Evolutionary conservation across 2,113 vertebrate species (phyloP), one percentile per base, ranked within the genome.

Genomic region (Toxotes jaculatrix): DNA sequence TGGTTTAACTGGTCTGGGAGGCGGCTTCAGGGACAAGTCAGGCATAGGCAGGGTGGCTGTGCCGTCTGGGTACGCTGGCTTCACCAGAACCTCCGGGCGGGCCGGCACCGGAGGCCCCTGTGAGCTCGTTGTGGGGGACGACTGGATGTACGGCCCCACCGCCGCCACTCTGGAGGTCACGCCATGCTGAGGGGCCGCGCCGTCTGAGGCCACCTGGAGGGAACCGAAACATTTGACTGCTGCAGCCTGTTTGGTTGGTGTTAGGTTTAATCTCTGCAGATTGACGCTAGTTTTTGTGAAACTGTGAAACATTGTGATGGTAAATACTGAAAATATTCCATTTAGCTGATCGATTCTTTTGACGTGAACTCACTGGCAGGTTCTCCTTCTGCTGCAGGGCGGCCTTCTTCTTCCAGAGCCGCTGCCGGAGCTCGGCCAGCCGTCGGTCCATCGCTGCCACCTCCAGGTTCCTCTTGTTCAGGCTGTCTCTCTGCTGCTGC

Each of bases 331-430:
- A 27, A 27, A 27, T 27, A 27, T 27, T 27, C 27, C 27, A 27
- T 27, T 27, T 27, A 27, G 27, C 27, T 27, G 7, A 43, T 4
- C 17, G 45, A 49, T 19, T 49, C 45, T 49, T 45, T 14, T 16
- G 14, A 1, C 19, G 45, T 11, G 8, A 8, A 21, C 96, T 95
- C 91, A 97, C 97, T 14, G 96, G 96, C 36, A 96, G 92, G 55
- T 96, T 97, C 80, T 98, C 97, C 14, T 97, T 97, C 72, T 97
- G 97, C 85, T 98, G 97, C 82, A 98, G 94, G 0, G 96, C 97
- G 1, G 96, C 96, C 89, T 98, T 99, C 93, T 99, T 99, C 95
- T 97, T 99, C 97, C 97, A 97, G 32, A 99, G 96, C 19, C 97
- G 93, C 86, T 96, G 96, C 0, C 97, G 93, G 78, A 99, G 96